These are phyloP conservation scores for Caenorhabditis macrosperma DNA, from an alignment of 2,888 invertebrate species.

Conservation along the genomic window DNA sequence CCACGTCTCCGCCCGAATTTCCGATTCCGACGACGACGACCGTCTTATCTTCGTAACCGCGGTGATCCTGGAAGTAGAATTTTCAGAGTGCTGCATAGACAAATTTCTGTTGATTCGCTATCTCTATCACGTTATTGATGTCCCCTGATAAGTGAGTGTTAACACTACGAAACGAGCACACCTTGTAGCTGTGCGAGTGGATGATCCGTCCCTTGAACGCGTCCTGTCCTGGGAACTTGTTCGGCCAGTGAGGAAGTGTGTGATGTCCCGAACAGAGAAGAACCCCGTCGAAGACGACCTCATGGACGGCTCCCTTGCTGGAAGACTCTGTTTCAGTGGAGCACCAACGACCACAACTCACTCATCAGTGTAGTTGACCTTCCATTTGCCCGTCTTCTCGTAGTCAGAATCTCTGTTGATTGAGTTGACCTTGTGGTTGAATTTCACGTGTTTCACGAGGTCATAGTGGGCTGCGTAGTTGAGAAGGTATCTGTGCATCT, in stretches of 20 bases:
- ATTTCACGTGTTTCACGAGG: slow-evolving; percentile 71
- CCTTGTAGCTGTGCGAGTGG: slow-evolving; percentile 80
- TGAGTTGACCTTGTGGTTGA: slow-evolving; percentile 72
- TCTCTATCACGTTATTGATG: background rate
- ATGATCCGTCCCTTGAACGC: slow-evolving; percentile 76
- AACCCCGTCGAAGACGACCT: slow-evolving; percentile 81
- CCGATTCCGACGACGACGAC: slow-evolving; percentile 82
- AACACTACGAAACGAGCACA: slow-evolving; percentile 23
- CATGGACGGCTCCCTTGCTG: slow-evolving; percentile 41
- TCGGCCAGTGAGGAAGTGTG: slow-evolving; percentile 81
- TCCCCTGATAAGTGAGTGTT: slow-evolving; percentile 18
- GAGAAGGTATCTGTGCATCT: slow-evolving; percentile 61
- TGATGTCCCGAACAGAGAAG: slow-evolving; percentile 83
- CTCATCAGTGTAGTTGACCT: slow-evolving; percentile 70
- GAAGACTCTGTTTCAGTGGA: background rate
- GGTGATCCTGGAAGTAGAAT: slow-evolving; percentile 40
- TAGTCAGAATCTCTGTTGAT: slow-evolving; percentile 77
- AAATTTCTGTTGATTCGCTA: background rate
- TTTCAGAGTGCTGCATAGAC: background rate
- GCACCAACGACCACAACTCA: slow-evolving; percentile 23
- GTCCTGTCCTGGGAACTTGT: slow-evolving; percentile 71
- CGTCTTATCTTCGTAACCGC: slow-evolving; percentile 80
- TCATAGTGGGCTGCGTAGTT: slow-evolving; percentile 74
- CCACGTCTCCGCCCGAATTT: slow-evolving; percentile 82
- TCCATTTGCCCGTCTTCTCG: slow-evolving; percentile 79